Base-by-base conservation (phyloP, 2,113 vertebrate genomes). In the Notothenia rossii region DNA sequence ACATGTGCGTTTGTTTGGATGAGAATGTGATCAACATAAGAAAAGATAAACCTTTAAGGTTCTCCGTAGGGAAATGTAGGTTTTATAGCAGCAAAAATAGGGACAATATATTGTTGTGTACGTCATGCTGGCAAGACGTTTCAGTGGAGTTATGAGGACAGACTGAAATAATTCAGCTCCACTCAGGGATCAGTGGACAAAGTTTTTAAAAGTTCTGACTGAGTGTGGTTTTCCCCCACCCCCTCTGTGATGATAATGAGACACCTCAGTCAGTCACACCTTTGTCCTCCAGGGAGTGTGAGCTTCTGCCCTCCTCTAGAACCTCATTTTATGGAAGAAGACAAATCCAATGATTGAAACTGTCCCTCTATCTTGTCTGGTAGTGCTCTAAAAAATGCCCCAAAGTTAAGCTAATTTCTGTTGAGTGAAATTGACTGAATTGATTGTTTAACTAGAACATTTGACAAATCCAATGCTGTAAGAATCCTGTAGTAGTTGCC, bases 231-330 rank as follows among this genome's bases (percentile, higher is more conserved):
- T 72, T 60, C 56, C 58, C 61, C 53, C 33, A 29, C 29, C 54
- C 53, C 33, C 62, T 59, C 36, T 54, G 53, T 72, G 79, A 62
- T n/a, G 0, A 81, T 77, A 72, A 88, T 71, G 63, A 82, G 59
- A 85, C 75, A 53, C 72, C 29, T 84, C 65, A 69, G 76, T 60
- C 65, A 62, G 62, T 75, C 75, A 49, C 51, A 70, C 78, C 64
- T 86, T 81, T 45, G 59, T 67, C 76, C 63, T 70, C 22, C 60
- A 48, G 55, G 71, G 77, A 85, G 12, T 43, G 53, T 70, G 63
- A 80, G 64, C 77, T 77, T 50, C 33, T 55, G 51, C 64, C 20
- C 79, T 20, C 5, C 0, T 74, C 43, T 49, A 11, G 53, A 72
- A 22, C 61, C 56, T 74, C 33, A 33, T 69, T 40, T 40, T 40